phyloP scores from a whole-genome alignment of 1,140 invertebrate genomes.

The Parasteatoda tepidariorum region DNA sequence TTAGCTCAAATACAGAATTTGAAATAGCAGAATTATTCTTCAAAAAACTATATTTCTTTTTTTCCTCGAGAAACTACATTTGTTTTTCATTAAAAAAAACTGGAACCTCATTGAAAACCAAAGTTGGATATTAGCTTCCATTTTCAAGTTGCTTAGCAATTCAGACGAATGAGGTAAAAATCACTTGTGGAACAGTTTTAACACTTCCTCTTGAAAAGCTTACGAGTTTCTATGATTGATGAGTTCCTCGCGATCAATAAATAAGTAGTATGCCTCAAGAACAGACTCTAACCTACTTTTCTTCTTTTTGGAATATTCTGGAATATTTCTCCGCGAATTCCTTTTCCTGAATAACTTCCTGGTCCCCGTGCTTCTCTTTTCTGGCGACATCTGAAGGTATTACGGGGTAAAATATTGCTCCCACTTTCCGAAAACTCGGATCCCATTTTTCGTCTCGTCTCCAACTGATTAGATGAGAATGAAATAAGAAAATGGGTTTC shows the following conservation, averaged over 20 bases:
- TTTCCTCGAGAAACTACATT: too few species aligned
- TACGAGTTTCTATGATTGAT: conserved; percentile 17
- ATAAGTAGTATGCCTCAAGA: conserved; percentile 10
- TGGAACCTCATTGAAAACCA: too few species aligned
- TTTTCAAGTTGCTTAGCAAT: too few species aligned
- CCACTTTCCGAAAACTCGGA: not conserved
- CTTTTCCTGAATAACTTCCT: not conserved
- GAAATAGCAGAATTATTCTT: too few species aligned
- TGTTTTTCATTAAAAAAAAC: too few species aligned
- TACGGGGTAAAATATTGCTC: conserved; percentile 1
- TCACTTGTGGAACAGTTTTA: not conserved
- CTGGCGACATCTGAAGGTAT: not conserved
- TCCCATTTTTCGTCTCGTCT: conserved; percentile 37
- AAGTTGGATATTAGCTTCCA: too few species aligned
- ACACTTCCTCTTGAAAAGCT: not conserved
- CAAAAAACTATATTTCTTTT: too few species aligned
- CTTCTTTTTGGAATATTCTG: not conserved
- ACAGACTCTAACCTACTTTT: conserved; percentile 30
- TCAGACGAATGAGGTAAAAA: too few species aligned
- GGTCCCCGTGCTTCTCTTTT: not conserved
- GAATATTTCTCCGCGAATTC: conserved; percentile 22
- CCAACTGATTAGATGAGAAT: not conserved
- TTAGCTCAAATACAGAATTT: too few species aligned
- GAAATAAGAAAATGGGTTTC: not conserved
- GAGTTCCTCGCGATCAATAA: conserved; percentile 34